Evolutionary conservation across 2,113 vertebrate species (phyloP).

Genomic region (Siniperca knerii): DNA sequence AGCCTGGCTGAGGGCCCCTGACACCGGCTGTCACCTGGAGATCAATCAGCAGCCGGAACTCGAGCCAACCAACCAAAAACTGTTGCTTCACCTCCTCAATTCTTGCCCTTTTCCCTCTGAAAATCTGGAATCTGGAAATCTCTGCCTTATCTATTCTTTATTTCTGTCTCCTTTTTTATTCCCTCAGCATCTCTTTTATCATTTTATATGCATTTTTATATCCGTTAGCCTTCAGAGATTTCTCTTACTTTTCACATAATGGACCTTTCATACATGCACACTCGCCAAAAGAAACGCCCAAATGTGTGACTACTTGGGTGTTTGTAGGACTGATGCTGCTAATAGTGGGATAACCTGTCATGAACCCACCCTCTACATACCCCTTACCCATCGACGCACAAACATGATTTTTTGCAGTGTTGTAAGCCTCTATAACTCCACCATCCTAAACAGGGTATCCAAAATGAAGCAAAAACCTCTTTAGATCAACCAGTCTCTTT

Average conservation of each 20-base stretch:
- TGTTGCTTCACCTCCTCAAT: slow-evolving; percentile 52
- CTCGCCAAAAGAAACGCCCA: slow-evolving; percentile 10
- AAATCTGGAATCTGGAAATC: slow-evolving; percentile 23
- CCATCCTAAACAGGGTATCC: slow-evolving; percentile 17
- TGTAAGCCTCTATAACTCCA: slow-evolving; percentile 26
- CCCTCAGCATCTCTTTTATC: slow-evolving; percentile 17
- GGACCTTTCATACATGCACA: slow-evolving; percentile 20
- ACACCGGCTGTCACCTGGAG: slow-evolving; percentile 81
- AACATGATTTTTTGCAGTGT: background rate
- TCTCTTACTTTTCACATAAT: slow-evolving; percentile 13
- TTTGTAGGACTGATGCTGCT: slow-evolving; percentile 59
- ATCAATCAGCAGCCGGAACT: slow-evolving; percentile 73
- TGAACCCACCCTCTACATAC: slow-evolving; percentile 19
- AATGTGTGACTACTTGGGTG: slow-evolving; percentile 42
- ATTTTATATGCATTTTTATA: slow-evolving; percentile 30
- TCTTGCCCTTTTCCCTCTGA: slow-evolving; percentile 19
- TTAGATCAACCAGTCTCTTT: slow-evolving; percentile 24
- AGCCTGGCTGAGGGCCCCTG: slow-evolving; percentile 71
- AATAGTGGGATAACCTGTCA: slow-evolving; percentile 31
- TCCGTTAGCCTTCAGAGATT: slow-evolving; percentile 15
- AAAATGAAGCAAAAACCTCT: slow-evolving; percentile 31
- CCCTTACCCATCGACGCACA: background rate
- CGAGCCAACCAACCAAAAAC: slow-evolving; percentile 72
- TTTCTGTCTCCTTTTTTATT: slow-evolving; percentile 11
- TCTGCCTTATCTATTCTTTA: slow-evolving; percentile 16